Conservation (phyloP, 2,888 invertebrate genomes). For the Phengaris arion region DNA sequence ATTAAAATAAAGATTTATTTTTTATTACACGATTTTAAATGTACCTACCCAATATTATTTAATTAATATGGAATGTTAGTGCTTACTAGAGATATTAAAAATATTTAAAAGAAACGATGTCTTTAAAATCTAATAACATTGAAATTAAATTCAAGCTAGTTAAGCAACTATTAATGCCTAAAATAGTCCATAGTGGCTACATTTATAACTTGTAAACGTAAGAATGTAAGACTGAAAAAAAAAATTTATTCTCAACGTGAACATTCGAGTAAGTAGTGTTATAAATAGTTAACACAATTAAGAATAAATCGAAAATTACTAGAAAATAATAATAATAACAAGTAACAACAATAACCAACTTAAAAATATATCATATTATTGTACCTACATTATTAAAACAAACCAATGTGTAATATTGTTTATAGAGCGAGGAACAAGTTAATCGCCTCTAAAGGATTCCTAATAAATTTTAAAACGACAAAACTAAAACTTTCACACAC, state of each 20-base stretch:
- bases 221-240: not conserved
- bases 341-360: not conserved
- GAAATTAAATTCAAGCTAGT: too few relatives aligned
- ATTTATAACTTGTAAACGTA: too few relatives aligned
- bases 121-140: too few relatives aligned
- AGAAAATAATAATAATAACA: not conserved
- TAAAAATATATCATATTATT: too few relatives aligned
- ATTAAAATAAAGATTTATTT: not conserved
- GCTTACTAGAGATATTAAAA: not conserved
- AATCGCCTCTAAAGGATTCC: too few relatives aligned
- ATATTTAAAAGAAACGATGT: not conserved
- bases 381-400: too few relatives aligned
- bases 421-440: too few relatives aligned
- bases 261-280: not conserved
- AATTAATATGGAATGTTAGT: not conserved
- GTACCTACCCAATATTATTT: not conserved
- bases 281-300: not conserved
- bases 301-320: not conserved
- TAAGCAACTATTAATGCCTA: too few relatives aligned
- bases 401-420: too few relatives aligned
- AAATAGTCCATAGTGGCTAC: too few relatives aligned
- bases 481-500: not conserved
- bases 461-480: too few relatives aligned
- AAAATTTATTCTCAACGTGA: not conserved
- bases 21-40: not conserved